Evolutionary conservation across 1,140 invertebrate species (phyloP), one percentile per base, ranked within the genome.

Genomic region (Drosophila repleta): DNA sequence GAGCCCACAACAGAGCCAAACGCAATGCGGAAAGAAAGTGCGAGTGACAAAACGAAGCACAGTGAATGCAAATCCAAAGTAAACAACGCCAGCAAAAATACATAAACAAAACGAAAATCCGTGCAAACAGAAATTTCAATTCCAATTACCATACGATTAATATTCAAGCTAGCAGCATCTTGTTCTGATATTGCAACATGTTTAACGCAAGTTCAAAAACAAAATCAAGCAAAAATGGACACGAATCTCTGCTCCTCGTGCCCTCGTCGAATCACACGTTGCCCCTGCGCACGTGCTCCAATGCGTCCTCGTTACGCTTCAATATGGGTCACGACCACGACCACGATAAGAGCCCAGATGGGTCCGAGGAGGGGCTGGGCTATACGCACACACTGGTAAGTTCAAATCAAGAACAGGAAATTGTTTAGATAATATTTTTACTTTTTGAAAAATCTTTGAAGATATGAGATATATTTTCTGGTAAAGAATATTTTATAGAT

Each of bases 381-480:
- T 96, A 96, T 82, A 95, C 95, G 80, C 96, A 96, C 84, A 96
- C 96, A 49, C 94, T 96, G 95, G 96, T 96, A 91, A 96, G 95
- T 94, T 1, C n/a, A 8, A n/a, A 21, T 7, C 1, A 13, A 21
- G 2, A n/a, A n/a, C n/a, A n/a, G 4, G 13, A 13, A 20, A 8
- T 1, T 24, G 1, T 4, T 18, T 37, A 10, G 8, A 1, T 4
- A 24, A 24, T 24, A 24, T 24, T 24, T 24, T 24, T 24, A 24
- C 4, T 24, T 3, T 24, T 24, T 24, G 2, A 24, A 24, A 24
- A 3, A 24, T 24, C n/a, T n/a, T n/a, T n/a, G n/a, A n/a, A n/a
- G n/a, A n/a, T n/a, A n/a, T n/a, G n/a, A n/a, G n/a, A n/a, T n/a
- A n/a, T n/a, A n/a, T n/a, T n/a, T n/a, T n/a, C n/a, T n/a, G n/a